Percentiles rank a stretch among this genome's conserved stretches.
Conservation (phyloP, 2,113 vertebrate genomes). For the Sitta europaea region DNA sequence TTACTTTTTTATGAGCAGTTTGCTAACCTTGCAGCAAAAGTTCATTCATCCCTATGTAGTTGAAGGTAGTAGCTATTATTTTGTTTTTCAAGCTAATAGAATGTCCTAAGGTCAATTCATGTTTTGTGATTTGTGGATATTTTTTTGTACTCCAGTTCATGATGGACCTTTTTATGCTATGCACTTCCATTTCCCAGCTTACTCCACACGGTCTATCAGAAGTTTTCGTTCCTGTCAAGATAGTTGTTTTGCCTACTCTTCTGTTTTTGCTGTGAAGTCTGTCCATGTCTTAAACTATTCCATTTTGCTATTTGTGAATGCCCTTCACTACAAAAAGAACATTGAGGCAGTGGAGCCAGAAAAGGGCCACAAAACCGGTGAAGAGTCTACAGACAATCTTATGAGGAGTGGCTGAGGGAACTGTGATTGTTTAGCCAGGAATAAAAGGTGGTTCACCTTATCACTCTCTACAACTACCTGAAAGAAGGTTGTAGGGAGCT, state of each 20-base stretch:
- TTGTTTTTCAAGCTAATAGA: not conserved
- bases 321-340: not conserved
- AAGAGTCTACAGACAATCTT: not conserved
- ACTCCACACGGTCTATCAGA: not conserved
- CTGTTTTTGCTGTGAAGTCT: not conserved
- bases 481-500: not conserved
- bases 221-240: not conserved
- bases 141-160: not conserved
- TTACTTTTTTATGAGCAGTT: not conserved
- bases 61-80: not conserved
- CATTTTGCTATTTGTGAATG: not conserved
- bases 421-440: not conserved
- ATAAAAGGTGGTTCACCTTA: not conserved
- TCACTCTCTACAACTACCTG: not conserved
- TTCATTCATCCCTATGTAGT: not conserved
- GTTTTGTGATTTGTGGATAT: not conserved
- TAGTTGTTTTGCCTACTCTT: not conserved
- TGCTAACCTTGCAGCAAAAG: not conserved
- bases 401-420: not conserved
- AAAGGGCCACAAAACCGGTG: not conserved
- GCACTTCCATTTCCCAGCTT: not conserved
- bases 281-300: not conserved
- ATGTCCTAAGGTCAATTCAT: not conserved
- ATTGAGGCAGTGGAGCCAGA: not conserved
- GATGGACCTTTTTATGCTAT: not conserved